A percentile compares a stretch with the other conserved stretches of the same genome.
Evolutionary conservation across 1,140 invertebrate genomes (phyloP).

Genomic region (Bursaphelenchus mucronatus): DNA sequence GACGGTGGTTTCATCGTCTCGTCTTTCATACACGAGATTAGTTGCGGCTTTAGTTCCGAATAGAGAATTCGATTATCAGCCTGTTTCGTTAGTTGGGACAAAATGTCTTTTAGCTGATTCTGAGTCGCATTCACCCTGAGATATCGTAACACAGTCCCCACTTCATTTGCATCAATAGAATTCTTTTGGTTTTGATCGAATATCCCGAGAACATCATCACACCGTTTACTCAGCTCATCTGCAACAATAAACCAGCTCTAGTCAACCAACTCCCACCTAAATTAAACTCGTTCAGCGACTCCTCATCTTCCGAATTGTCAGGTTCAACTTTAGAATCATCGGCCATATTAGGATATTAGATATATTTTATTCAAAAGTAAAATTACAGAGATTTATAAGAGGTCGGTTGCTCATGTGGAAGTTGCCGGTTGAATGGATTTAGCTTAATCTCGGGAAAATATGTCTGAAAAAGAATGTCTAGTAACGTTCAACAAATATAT

Average conservation of each 20-base stretch:
- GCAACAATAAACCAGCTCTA: not conserved
- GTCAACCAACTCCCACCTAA: not conserved
- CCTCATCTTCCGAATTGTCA: not conserved
- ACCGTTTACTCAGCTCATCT: conserved; percentile 4
- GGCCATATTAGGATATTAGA: too few relatives aligned
- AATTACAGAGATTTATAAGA: too few relatives aligned
- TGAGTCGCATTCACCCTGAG: conserved; percentile 24
- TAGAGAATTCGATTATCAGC: conserved; percentile 7
- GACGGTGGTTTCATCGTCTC: conserved; percentile 16
- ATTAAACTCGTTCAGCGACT: conserved; percentile 11
- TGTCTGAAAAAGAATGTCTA: too few relatives aligned
- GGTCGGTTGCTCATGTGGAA: too few relatives aligned
- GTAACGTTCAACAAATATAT: too few relatives aligned
- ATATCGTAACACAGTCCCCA: conserved; percentile 7
- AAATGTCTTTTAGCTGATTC: conserved; percentile 16
- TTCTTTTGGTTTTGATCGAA: conserved; percentile 24
- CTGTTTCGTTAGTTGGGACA: conserved; percentile 1
- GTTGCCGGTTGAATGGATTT: too few relatives aligned
- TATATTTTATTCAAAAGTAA: too few relatives aligned
- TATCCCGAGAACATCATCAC: conserved; percentile 6
- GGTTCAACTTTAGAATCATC: too few relatives aligned
- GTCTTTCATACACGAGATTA: conserved; percentile 25
- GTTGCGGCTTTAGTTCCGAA: conserved; percentile 16
- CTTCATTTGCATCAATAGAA: conserved; percentile 5
- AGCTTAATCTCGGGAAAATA: too few relatives aligned